Percentiles rank a stretch among this genome's conserved stretches.
Conservation (phyloP, 1,140 invertebrate genomes). For the Eupeodes corollae region DNA sequence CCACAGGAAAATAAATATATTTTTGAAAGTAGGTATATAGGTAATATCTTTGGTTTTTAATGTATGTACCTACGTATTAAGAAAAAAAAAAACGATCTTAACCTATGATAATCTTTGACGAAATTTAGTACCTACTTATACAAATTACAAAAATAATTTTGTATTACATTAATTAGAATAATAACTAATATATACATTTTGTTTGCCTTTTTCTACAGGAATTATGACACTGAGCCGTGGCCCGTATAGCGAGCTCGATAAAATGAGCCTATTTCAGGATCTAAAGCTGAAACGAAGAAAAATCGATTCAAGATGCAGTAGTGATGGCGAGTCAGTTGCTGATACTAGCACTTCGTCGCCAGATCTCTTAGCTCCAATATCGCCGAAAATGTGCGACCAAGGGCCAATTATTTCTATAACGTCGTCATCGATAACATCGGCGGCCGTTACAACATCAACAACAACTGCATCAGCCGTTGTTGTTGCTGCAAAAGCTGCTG, state of each 20-base stretch:
- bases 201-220: slow-evolving; percentile 51
- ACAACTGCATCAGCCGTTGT: slow-evolving; percentile 6
- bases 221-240: slow-evolving; percentile 94
- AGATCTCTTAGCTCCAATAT: slow-evolving; percentile 63
- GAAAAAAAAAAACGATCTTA: no score
- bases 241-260: slow-evolving; percentile 84
- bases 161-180: no score
- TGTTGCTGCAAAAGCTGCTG: slow-evolving; percentile 3
- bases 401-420: slow-evolving; percentile 14
- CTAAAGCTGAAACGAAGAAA: slow-evolving; percentile 94
- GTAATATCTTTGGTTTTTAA: no score
- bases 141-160: no score
- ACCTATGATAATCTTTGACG: no score
- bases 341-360: slow-evolving; percentile 81
- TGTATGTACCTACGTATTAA: no score
- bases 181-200: not conserved
- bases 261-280: slow-evolving; percentile 98
- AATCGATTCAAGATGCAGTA: slow-evolving; percentile 90
- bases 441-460: slow-evolving; percentile 12
- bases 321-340: slow-evolving; percentile 85
- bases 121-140: no score
- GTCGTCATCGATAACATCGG: slow-evolving; percentile 9
- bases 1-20: no score
- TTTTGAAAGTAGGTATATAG: no score
- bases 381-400: slow-evolving; percentile 55